phyloP scores from a whole-genome alignment of 35 echinoderm and acorn worm species.

The Acanthaster planci region DNA sequence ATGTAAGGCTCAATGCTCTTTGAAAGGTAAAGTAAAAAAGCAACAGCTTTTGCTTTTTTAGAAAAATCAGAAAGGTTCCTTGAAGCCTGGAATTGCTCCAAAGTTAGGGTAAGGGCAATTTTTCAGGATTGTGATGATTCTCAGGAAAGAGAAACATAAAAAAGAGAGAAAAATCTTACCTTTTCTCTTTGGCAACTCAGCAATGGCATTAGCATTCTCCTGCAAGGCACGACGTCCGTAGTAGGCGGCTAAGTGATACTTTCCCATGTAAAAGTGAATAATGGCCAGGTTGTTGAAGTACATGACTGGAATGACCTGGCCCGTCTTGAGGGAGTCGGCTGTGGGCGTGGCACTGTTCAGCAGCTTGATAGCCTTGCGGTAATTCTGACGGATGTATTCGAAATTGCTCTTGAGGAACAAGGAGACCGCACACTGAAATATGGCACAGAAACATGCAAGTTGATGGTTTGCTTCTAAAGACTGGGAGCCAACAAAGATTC shows the following conservation, averaged over 20 bases:
- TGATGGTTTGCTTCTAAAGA: neutral
- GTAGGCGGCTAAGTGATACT: slow-evolving; percentile 84
- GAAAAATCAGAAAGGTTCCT: too few species aligned
- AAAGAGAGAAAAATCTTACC: slow-evolving; percentile 26
- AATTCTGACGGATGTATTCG: slow-evolving; percentile 90
- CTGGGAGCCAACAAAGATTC: too few species aligned
- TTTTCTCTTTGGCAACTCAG: slow-evolving; percentile 76
- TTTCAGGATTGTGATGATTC: too few species aligned
- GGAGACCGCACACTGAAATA: slow-evolving; percentile 57
- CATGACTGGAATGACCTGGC: slow-evolving; percentile 80
- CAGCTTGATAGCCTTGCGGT: slow-evolving; percentile 94
- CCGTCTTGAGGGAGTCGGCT: slow-evolving; percentile 58
- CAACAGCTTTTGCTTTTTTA: too few species aligned
- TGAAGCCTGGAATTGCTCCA: too few species aligned
- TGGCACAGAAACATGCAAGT: neutral
- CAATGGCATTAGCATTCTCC: slow-evolving; percentile 79
- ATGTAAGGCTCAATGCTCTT: too few species aligned
- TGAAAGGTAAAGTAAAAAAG: too few species aligned
- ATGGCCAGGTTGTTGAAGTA: slow-evolving; percentile 89
- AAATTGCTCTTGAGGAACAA: slow-evolving; percentile 96
- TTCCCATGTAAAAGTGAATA: slow-evolving; percentile 91
- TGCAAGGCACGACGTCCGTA: slow-evolving; percentile 79
- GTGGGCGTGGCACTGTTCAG: slow-evolving; percentile 84
- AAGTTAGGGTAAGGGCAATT: too few species aligned
- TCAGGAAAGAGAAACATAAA: too few species aligned